phyloP scores from a whole-genome alignment of 1,140 invertebrate genomes.

The Drosophila arawakana region DNA sequence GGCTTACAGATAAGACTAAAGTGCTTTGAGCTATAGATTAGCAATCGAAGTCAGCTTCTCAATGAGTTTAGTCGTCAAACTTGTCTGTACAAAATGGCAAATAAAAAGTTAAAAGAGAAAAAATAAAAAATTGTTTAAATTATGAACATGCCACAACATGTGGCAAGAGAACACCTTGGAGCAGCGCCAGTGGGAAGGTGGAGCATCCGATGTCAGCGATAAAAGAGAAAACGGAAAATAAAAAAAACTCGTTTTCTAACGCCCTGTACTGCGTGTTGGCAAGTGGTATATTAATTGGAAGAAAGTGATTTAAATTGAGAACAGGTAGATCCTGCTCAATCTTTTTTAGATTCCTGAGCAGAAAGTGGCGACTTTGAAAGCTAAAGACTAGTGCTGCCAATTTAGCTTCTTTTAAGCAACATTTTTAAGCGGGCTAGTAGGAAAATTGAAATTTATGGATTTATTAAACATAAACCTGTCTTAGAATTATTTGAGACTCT shows the following conservation, averaged over 20 bases:
- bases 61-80: conserved; percentile 23
- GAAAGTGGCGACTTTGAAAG: too few species aligned
- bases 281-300: too few species aligned
- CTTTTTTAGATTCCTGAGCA: too few species aligned
- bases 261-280: too few species aligned
- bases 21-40: conserved; percentile 4
- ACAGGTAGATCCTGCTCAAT: too few species aligned
- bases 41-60: conserved; percentile 3
- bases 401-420: too few species aligned
- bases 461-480: too few species aligned
- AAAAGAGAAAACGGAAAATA: conserved; percentile 45
- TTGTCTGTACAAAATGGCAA: background rate
- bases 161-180: conserved; percentile 26
- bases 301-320: too few species aligned
- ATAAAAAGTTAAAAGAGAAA: background rate
- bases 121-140: conserved; percentile 21
- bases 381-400: too few species aligned
- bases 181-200: background rate
- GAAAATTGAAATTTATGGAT: too few species aligned
- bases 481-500: too few species aligned
- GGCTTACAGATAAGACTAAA: conserved; percentile 20
- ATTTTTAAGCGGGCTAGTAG: too few species aligned
- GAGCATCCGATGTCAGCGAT: conserved; percentile 24
- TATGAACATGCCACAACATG: conserved; percentile 43
- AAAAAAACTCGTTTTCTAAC: conserved; percentile 38